phyloP scores from a whole-genome alignment of 23 tunicate species.

The Halocynthia roretzi region DNA sequence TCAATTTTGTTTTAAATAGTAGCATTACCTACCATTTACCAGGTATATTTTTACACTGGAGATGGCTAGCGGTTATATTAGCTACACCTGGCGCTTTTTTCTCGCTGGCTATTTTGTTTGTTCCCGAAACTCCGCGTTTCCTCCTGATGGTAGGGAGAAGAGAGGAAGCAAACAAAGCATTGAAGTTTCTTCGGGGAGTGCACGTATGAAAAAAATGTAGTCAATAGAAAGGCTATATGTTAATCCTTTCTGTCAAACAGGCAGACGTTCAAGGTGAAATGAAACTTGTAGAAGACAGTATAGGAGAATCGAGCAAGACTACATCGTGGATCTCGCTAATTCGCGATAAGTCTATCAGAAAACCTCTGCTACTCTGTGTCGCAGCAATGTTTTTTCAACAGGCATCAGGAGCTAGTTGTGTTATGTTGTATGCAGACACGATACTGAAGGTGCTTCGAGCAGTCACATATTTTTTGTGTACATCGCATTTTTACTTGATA shows the following conservation, averaged over 20 bases:
- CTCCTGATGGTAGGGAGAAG: slow-evolving; percentile 26
- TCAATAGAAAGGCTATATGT: no score
- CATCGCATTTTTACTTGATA: no score
- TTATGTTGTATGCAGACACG: slow-evolving; percentile 43
- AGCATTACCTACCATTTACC: not conserved
- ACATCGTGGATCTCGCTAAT: slow-evolving; percentile 39
- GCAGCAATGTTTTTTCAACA: slow-evolving; percentile 61
- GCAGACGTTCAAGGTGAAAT: slow-evolving; percentile 34
- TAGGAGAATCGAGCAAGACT: not conserved
- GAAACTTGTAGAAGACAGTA: slow-evolving; percentile 14
- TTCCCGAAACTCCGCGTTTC: slow-evolving; percentile 53
- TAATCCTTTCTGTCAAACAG: not conserved
- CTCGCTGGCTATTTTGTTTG: slow-evolving; percentile 18
- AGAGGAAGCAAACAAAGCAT: slow-evolving; percentile 16
- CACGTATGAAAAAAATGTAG: slow-evolving; percentile 10
- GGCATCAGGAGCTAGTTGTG: slow-evolving; percentile 35
- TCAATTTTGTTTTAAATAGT: no score
- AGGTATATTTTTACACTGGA: slow-evolving; percentile 45
- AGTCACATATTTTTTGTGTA: no score
- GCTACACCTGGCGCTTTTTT: slow-evolving; percentile 17
- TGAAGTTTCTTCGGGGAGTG: slow-evolving; percentile 39
- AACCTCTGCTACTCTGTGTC: slow-evolving; percentile 31
- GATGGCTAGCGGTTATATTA: slow-evolving; percentile 33
- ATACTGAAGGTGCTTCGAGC: slow-evolving; percentile 35
- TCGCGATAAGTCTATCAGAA: slow-evolving; percentile 11